Evolutionary conservation across 2,113 vertebrate species (phyloP), one percentile per base, ranked within the genome.

Genomic region (Ophiodon elongatus): DNA sequence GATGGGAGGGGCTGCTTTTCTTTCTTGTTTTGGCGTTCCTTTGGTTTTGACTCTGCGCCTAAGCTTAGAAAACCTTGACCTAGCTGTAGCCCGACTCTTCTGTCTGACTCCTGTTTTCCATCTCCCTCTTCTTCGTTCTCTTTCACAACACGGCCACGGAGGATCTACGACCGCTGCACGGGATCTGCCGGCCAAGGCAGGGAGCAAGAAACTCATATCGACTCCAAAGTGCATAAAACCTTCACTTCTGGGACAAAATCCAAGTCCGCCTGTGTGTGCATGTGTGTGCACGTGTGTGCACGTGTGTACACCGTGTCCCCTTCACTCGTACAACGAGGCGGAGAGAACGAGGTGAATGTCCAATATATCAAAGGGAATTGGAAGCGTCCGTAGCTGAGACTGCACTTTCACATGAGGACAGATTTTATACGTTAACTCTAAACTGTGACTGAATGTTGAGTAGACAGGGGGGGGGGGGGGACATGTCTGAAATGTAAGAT

Each of bases 181-280:
- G 56, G 39, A 75, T 73, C 62, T 15, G 47, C 47, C 35, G 15
- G 81, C 84, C 81, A 67, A 90, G 74, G 73, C 80, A 77, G 66
- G 52, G 72, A 81, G 74, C 80, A 52, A 84, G 67, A 84, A 86
- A 84, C 84, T 76, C 79, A 1, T 21, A 70, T 45, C 35, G 6
- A 77, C 82, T 90, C 85, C 90, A 88, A 88, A 86, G 83, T 68
- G 86, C 78, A 88, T 87, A 84, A 88, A 90, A 86, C 66, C 78
- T 81, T 88, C 68, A 84, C 73, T 81, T 92, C 84, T 90, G 89
- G 87, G 89, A 85, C 73, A 54, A 71, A 79, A 80, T 84, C 89
- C 87, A 91, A 92, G 43, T 81, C 70, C 17, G 68, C 43, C 65
- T 81, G 84, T 37, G 74, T 62, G 76, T 79, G n/a, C n/a, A n/a